phyloP scores from a whole-genome alignment of 2,113 vertebrate species.

The Crocuta crocuta region DNA sequence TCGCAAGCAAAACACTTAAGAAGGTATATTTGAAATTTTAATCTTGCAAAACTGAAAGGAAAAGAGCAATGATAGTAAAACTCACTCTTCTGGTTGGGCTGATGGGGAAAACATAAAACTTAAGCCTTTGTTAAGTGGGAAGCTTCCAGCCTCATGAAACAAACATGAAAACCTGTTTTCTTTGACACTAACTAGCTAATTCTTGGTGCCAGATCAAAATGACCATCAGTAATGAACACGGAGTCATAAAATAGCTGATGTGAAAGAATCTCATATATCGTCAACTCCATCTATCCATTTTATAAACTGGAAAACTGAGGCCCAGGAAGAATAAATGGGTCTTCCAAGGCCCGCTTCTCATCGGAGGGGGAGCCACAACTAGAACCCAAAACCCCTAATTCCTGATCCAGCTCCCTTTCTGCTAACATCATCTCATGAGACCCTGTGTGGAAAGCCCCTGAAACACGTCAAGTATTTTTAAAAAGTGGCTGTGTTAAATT shows the following conservation, averaged over 20 bases:
- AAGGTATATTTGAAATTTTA: not conserved
- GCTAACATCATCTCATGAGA: not conserved
- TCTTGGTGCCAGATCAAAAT: not conserved
- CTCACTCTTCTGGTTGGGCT: not conserved
- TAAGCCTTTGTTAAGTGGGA: not conserved
- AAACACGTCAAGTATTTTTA: not conserved
- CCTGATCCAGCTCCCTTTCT: not conserved
- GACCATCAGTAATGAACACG: not conserved
- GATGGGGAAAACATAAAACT: not conserved
- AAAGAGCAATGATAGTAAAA: not conserved
- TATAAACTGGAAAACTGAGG: conserved; percentile 19
- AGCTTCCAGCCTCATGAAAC: too few species aligned
- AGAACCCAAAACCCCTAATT: not conserved
- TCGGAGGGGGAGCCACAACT: not conserved
- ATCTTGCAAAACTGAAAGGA: not conserved
- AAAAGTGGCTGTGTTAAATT: conserved; percentile 34
- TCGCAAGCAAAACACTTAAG: not conserved
- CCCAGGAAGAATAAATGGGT: not conserved
- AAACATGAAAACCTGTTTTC: not conserved
- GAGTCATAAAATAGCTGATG: not conserved
- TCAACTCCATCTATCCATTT: not conserved
- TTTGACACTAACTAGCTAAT: not conserved
- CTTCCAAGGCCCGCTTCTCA: not conserved
- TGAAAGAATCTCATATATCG: not conserved
- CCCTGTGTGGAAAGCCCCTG: not conserved